phyloP scores from a whole-genome alignment of 2,797 vertebrate genomes.

The Urosaurus nigricauda region DNA sequence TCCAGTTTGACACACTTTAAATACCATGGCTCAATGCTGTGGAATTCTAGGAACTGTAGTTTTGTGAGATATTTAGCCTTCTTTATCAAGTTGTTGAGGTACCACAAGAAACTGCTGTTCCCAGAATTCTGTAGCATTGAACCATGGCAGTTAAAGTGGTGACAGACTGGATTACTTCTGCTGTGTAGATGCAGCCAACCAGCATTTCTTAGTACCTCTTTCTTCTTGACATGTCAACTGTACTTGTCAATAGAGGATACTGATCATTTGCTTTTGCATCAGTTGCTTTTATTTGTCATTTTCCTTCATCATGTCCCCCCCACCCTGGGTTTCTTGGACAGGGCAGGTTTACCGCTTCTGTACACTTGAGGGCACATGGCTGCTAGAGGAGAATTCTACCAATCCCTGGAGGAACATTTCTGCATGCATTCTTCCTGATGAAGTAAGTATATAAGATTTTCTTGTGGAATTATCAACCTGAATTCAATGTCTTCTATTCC shows the following conservation, averaged over 20 bases:
- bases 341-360: conserved; percentile 83
- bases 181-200: too few relatives aligned
- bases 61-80: too few relatives aligned
- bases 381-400: conserved; percentile 80
- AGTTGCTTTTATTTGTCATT: neutral
- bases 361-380: conserved; percentile 79
- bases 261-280: neutral
- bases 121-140: too few relatives aligned
- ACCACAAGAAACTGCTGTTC: too few relatives aligned
- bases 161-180: too few relatives aligned
- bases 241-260: neutral
- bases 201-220: neutral
- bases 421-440: conserved; percentile 77
- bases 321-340: conserved; percentile 61
- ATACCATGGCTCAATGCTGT: too few relatives aligned
- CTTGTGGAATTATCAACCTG: neutral
- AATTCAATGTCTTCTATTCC: neutral
- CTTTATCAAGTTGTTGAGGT: too few relatives aligned
- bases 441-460: conserved; percentile 64
- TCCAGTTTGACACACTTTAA: too few relatives aligned
- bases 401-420: conserved; percentile 83
- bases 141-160: too few relatives aligned
- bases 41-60: too few relatives aligned
- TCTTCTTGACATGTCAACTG: neutral
- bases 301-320: conserved; percentile 4